Percentiles rank a stretch among this genome's conserved stretches.
Evolutionary conservation across 2,888 invertebrate species (phyloP).

Genomic region (Melanophora roralis): DNA sequence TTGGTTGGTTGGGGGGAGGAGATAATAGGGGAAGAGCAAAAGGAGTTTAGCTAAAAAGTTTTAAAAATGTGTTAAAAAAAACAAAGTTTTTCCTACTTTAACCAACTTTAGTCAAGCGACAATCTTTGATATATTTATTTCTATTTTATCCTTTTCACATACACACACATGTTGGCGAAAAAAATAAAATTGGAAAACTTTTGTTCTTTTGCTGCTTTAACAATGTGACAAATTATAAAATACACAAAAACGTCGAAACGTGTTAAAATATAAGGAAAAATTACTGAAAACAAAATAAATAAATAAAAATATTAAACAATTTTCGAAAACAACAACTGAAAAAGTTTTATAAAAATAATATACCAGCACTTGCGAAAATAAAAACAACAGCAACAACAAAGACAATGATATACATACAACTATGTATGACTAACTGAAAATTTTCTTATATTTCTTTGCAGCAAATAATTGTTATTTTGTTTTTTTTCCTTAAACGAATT

Average conservation of each 20-base stretch:
- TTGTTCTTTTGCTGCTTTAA: constrained; percentile 23
- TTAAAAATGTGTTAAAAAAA: constrained; percentile 53
- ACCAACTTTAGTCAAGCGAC: constrained; percentile 45
- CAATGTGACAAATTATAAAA: constrained; percentile 43
- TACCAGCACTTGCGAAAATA: not conserved
- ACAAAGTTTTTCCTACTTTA: constrained; percentile 50
- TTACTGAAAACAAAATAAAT: constrained; percentile 18
- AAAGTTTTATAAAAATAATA: not conserved
- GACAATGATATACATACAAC: constrained; percentile 30
- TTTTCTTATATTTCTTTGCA: not conserved
- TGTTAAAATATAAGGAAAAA: not conserved
- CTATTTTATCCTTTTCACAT: constrained; percentile 11
- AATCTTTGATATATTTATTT: constrained; percentile 56
- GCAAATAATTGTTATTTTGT: constrained; percentile 29
- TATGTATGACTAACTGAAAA: constrained; percentile 51
- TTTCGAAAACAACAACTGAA: not conserved
- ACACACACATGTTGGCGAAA: not conserved
- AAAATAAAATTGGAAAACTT: constrained; percentile 38
- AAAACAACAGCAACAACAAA: no score
- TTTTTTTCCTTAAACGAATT: constrained; percentile 6
- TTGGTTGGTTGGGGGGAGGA: no score
- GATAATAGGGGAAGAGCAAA: not conserved
- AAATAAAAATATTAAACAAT: constrained; percentile 9
- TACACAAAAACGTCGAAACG: not conserved
- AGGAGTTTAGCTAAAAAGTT: constrained; percentile 47